Base-by-base conservation (phyloP, 2,888 invertebrate genomes). In the Geotrupes spiniger region DNA sequence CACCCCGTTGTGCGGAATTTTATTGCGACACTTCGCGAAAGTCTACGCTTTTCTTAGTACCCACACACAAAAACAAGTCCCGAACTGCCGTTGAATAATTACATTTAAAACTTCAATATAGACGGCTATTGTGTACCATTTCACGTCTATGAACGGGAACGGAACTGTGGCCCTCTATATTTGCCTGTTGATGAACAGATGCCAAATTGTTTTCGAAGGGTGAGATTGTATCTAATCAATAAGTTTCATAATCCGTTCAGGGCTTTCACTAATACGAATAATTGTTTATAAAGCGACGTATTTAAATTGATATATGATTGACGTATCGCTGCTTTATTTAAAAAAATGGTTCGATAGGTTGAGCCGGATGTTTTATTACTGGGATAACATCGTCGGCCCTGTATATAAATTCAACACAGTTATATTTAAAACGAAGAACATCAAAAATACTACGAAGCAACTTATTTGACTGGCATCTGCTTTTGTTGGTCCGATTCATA, bases 11-110 rank as follows among this genome's bases (percentile, higher is more conserved):
- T 57, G 37, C 42, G 21, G 41, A 36, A 39, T 65, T 66, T 65
- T 63, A 66, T 64, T 64, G 63, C 61, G 63, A 62, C 62, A 66
- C 62, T 66, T 62, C 61, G 58, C 65, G 65, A 64, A 65, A 63
- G 61, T 64, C 62, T 54, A 63, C 62, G 59, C 54, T 61, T 56
- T 61, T 56, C 59, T 63, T 63, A 63, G 62, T 61, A 62, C 60
- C n/a, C 54, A 58, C 58, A 55, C 58, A 55, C 62, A 63, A 64
- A 62, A 63, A 66, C 62, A 63, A 60, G 63, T 37, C 49, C 25
- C 36, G 44, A 65, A 65, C 60, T 58, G 61, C 60, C 53, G 54
- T 57, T 62, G 62, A 64, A 65, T 66, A 65, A 67, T 64, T 65
- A 63, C 64, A 62, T 62, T 65, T 64, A 57, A 63, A 67, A 68